A percentile compares a stretch with the other conserved stretches of the same genome.
Evolutionary conservation across 37 sponge, comb jelly and placozoan species (phyloP).

Genomic region (Cladorhizidae sp.): DNA sequence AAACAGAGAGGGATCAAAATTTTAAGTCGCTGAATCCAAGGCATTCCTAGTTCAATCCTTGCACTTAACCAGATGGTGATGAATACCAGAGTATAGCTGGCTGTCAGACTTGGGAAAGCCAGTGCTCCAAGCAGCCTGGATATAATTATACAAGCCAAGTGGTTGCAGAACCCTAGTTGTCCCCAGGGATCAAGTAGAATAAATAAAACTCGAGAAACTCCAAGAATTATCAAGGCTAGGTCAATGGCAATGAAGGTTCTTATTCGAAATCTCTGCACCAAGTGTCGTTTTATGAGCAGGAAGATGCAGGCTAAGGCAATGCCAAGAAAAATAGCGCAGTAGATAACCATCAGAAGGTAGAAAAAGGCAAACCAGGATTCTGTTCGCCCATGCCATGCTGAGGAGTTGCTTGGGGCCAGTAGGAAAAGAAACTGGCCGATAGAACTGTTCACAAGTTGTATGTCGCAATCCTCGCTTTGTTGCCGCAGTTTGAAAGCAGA

Average conservation of each 20-base stretch:
- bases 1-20: slow-evolving; percentile 57
- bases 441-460: background rate
- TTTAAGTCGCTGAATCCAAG: slow-evolving; percentile 28
- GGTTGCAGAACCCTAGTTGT: slow-evolving; percentile 19
- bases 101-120: slow-evolving; percentile 69
- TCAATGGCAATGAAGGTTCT: slow-evolving; percentile 58
- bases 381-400: slow-evolving; percentile 15
- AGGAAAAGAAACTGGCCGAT: background rate
- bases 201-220: slow-evolving; percentile 42
- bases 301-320: slow-evolving; percentile 21
- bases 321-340: slow-evolving; percentile 17
- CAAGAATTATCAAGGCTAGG: slow-evolving; percentile 37
- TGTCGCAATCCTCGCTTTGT: background rate
- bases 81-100: slow-evolving; percentile 69
- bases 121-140: slow-evolving; percentile 37
- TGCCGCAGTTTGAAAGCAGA: no score
- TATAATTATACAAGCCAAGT: slow-evolving; percentile 18
- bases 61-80: slow-evolving; percentile 61
- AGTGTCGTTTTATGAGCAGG: slow-evolving; percentile 34
- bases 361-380: slow-evolving; percentile 31
- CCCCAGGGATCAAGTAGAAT: slow-evolving; percentile 41
- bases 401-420: background rate
- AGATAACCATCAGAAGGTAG: slow-evolving; percentile 29
- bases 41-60: slow-evolving; percentile 36
- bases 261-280: slow-evolving; percentile 35